Evolutionary conservation across 2,113 vertebrate genomes (phyloP), one percentile per base, ranked within the genome.

Genomic region (Albula glossodonta): DNA sequence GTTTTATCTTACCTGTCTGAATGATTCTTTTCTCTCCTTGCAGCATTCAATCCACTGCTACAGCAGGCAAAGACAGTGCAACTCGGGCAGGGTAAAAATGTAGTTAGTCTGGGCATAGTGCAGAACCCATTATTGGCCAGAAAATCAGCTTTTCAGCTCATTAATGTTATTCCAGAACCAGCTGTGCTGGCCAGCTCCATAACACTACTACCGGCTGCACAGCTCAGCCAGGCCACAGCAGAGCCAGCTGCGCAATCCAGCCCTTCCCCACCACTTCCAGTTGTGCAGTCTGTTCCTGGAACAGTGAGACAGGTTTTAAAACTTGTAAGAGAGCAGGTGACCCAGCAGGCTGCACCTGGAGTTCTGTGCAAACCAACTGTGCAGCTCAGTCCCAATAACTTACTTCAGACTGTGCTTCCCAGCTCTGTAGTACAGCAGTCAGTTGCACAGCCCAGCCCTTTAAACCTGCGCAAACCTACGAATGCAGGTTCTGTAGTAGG

Each of bases 101-200:
- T 93, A 79, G 81, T 94, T 88, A 91, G 91, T 0, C 51, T 94
- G 84, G 80, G 91, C 53, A 92, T 93, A 79, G 90, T 92, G 5
- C 91, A 93, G 88, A 92, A 89, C 63, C 94, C 95, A 2, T 87
- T 19, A 9, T 19, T 19, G 60, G 15, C 17, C 60, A 66, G 87
- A 3, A 57, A 66, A 19, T 9, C 49, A 60, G 7, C 22, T 49
- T 11, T 15, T 60, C 56, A 12, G 56, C 57, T 17, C 79, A 82
- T 7, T 83, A 90, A 15, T 4, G 88, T 2, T 3, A 12, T 60
- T 15, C 10, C 3, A 15, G 2, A 84, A 48, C 51, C 90, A 88
- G 57, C 85, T 88, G 57, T 15, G 56, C 56, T 15, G 56, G 3
- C 56, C 91, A 90, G 22, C 70, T 85, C 66, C 92, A 85, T 80